Evolutionary conservation across 2,113 vertebrate species (phyloP), one percentile per base, ranked within the genome.

Genomic region (Eretmochelys imbricata): DNA sequence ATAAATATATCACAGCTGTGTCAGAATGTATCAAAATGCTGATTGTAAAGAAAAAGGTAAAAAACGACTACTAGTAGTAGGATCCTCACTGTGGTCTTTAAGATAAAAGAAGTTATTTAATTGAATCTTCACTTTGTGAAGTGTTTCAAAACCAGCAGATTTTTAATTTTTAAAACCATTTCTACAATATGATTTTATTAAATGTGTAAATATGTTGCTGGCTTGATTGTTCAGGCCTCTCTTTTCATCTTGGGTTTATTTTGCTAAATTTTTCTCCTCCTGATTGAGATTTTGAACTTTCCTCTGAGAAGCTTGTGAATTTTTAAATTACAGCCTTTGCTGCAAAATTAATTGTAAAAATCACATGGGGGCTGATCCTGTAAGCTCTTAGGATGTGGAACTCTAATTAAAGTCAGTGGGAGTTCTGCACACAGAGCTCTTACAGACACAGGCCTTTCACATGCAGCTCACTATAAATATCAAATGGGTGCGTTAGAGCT

Each of bases 321-420:
- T 84, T 89, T 46, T 19, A 59, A 46, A 42, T 54, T 89, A 54
- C n/a, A 48, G 59, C 25, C n/a, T 48, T 89, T 82, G 59, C 79
- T 89, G 80, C 7, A 46, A 46, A 46, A 42, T 72, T 38, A 48
- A 42, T 72, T 46, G 62, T 48, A 72, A 72, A 72, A 76, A 31
- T n/a, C n/a, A 29, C n/a, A 31, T 25, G 29, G 65, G 57, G 10
- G 75, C 69, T 83, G 57, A 19, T n/a, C 46, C 87, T 54, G 12
- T 53, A 29, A 75, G 27, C 0, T 0, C 25, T 84, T 42, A 20
- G 25, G 14, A 46, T 49, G 2, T 53, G 49, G 46, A 46, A 65
- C 57, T 81, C 85, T 29, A 29, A 6, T 90, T 12, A 10, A 24
- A 82, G 8, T 14, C 65, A 1, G 1, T n/a, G 31, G 50, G 22